Base-by-base conservation (phyloP, 2,888 invertebrate genomes). In the Lepidochrysops patricia region DNA sequence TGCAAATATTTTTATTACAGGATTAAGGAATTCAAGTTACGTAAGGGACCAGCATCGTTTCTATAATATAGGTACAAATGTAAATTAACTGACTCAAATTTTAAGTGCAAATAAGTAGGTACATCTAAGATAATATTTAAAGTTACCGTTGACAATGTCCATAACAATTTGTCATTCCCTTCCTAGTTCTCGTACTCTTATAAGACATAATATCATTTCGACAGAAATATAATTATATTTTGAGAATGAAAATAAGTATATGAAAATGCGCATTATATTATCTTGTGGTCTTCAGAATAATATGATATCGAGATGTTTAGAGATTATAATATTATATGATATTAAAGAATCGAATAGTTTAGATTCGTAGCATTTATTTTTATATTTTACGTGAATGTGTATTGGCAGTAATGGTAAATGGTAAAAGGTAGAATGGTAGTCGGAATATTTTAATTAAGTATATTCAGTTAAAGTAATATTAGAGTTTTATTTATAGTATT, bases 281-380 rank as follows among this genome's bases (percentile, higher is more conserved):
- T n/a, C n/a, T n/a, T n/a, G n/a, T n/a, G n/a, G n/a, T n/a, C n/a
- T n/a, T n/a, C n/a, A n/a, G n/a, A n/a, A n/a, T n/a, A n/a, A n/a
- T n/a, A n/a, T n/a, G n/a, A n/a, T n/a, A n/a, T n/a, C n/a, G n/a
- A n/a, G n/a, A n/a, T n/a, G n/a, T n/a, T n/a, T n/a, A n/a, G n/a
- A n/a, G n/a, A n/a, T n/a, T n/a, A n/a, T n/a, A n/a, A n/a, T n/a
- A n/a, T n/a, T n/a, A n/a, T n/a, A n/a, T n/a, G n/a, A 34, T 1
- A 4, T 34, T 34, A 34, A 2, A 34, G 2, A n/a, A n/a, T n/a
- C 19, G 27, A 26, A 15, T 15, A 26, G 26, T 26, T 15, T 52
- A 2, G 26, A 27, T 52, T 27, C 13, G 27, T 52, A 52, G 27
- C 15, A 52, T 52, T 52, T 27, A 52, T 52, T 52, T 52, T 52